Evolutionary conservation across 2,113 vertebrate genomes (phyloP).

Genomic region (Dipodomys spectabilis): DNA sequence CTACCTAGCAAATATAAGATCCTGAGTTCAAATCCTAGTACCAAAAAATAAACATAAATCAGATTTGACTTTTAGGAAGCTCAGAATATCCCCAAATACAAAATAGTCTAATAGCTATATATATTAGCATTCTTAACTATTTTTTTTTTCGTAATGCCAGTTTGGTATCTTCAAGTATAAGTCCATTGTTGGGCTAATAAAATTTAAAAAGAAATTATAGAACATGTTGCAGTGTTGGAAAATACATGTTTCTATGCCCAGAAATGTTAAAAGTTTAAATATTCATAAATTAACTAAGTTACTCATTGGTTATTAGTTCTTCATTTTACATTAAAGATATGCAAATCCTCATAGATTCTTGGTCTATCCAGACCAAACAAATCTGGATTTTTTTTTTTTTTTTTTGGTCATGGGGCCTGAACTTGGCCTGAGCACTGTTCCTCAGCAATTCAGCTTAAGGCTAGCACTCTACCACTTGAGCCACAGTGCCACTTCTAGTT

Average conservation of each 20-base stretch:
- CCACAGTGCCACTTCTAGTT: no score
- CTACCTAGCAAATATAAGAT: no score
- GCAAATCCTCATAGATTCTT: conserved; percentile 82
- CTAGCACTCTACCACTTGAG: no score
- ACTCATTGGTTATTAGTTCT: conserved; percentile 84
- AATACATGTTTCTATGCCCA: conserved; percentile 61
- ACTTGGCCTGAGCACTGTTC: no score
- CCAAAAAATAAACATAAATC: not conserved
- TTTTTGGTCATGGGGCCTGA: no score
- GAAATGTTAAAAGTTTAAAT: conserved; percentile 83
- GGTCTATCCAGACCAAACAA: conserved; percentile 68
- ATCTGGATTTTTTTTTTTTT: conserved; percentile 58
- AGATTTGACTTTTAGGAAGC: not conserved
- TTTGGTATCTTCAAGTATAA: conserved; percentile 66
- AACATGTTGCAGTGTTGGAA: conserved; percentile 57
- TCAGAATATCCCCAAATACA: not conserved
- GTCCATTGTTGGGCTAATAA: conserved; percentile 45
- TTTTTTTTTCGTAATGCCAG: not conserved
- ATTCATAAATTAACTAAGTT: conserved; percentile 87
- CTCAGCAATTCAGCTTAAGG: no score
- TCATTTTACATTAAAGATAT: conserved; percentile 80
- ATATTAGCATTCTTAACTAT: not conserved
- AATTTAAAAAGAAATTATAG: conserved; percentile 76
- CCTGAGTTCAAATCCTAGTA: no score
- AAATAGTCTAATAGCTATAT: not conserved